Evolutionary conservation across 1,140 invertebrate species (phyloP).

Genomic region (Drosophila sp.): DNA sequence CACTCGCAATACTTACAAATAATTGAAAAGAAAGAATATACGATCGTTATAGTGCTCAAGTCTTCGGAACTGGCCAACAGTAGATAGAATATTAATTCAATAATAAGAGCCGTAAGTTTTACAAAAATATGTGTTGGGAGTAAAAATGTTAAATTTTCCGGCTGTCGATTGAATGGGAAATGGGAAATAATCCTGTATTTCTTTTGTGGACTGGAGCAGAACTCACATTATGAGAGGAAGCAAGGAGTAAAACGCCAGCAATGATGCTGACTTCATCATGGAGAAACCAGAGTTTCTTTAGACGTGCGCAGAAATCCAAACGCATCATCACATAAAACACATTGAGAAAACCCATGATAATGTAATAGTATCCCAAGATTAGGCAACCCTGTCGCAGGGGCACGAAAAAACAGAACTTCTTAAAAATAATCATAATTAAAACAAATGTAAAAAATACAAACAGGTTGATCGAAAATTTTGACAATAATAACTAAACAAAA

Average conservation of each 20-base stretch:
- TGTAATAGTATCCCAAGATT: not conserved
- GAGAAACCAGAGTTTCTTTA: constrained; percentile 19
- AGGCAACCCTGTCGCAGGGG: constrained; percentile 22
- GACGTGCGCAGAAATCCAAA: not conserved
- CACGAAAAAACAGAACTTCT: constrained; percentile 31
- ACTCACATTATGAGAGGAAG: constrained; percentile 23
- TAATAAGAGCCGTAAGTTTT: constrained; percentile 27
- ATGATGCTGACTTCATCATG: constrained; percentile 16
- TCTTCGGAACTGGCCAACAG: not conserved
- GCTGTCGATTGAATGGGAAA: not conserved
- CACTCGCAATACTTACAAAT: constrained; percentile 22
- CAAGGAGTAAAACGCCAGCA: constrained; percentile 22
- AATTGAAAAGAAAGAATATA: constrained; percentile 20
- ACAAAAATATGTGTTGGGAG: constrained; percentile 49
- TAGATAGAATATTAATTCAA: constrained; percentile 46
- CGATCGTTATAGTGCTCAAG: not conserved
- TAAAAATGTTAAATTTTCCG: constrained; percentile 7
- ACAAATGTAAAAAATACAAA: not conserved
- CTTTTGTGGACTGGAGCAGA: not conserved
- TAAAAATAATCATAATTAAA: constrained; percentile 19
- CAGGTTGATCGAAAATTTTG: constrained; percentile 2
- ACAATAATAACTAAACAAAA: not conserved
- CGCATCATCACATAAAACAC: not conserved
- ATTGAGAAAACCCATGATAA: not conserved
- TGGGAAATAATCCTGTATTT: too few relatives aligned